Percentiles rank a stretch among this genome's conserved stretches.
Conservation (phyloP, 2,113 vertebrate genomes). For the Phycodurus eques region DNA sequence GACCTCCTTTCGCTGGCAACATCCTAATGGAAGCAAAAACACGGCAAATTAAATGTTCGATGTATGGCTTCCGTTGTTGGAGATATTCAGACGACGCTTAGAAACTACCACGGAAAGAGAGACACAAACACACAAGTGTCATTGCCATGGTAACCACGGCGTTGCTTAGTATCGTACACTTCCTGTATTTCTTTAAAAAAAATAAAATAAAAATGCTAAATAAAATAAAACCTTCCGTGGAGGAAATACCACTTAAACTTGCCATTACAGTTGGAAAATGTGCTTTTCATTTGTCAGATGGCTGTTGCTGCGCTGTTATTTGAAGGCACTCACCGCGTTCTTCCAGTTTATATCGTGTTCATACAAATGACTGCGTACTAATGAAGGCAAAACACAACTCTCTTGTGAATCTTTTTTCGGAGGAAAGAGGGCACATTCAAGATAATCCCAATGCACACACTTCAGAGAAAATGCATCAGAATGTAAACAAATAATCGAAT, state of each 20-base stretch:
- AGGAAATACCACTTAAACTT: conserved; percentile 11
- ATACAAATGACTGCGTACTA: too few species aligned
- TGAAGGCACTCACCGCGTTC: too few species aligned
- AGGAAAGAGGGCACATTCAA: conserved; percentile 9
- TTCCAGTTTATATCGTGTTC: neutral
- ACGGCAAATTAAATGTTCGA: neutral
- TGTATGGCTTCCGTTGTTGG: too few species aligned
- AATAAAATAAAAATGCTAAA: conserved; percentile 9
- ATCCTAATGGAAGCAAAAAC: neutral
- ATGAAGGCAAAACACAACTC: too few species aligned
- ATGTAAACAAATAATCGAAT: neutral
- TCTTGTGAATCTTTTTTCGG: neutral
- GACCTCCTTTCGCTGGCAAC: neutral
- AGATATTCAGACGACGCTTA: neutral
- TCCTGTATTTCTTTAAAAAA: conserved; percentile 43
- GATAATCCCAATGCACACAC: conserved; percentile 16
- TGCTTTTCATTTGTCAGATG: neutral
- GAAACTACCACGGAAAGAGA: conserved; percentile 12
- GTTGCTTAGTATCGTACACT: conserved; percentile 39
- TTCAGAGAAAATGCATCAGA: conserved; percentile 5
- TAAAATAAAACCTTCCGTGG: neutral
- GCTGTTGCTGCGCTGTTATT: neutral
- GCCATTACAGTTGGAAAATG: too few species aligned
- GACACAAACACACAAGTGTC: neutral
- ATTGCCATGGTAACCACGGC: conserved; percentile 40